Base-by-base conservation (phyloP, 2,888 invertebrate species). In the Eupithecia vulgata region DNA sequence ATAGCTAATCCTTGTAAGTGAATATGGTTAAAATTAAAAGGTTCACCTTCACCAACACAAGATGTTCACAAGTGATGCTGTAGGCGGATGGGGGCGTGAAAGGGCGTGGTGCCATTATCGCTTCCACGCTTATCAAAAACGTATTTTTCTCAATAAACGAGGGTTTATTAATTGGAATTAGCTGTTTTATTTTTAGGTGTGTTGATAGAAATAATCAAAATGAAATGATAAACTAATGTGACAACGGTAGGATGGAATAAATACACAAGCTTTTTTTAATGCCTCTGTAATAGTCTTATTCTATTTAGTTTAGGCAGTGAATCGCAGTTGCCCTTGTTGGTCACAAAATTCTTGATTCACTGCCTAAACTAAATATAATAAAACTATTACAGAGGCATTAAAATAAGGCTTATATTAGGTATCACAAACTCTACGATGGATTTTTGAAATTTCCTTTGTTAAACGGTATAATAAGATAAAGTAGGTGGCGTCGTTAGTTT, bases 81-180 rank as follows among this genome's bases (percentile, higher is more conserved):
- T 81, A 84, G 90, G 88, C 87, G 88, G 82, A 73, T 30, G 79
- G 80, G 87, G 91, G 91, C 91, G 91, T 81, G 79, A 72, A 79
- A 80, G 80, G 91, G 91, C 90, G 91, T 87, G 88, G 84, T 81
- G 78, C 81, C 76, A 81, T 86, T 84, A 81, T 78, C 81, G 79
- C 82, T 81, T 82, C 81, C 84, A 84, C 83, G 87, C 80, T 82
- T 83, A 85, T 87, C 84, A 87, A 87, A 82, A 84, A 82, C 80
- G 79, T 82, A 86, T 88, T 84, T 85, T 84, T 87, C 84, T 81
- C 84, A 77, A 84, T 87, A 82, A 84, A 35, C 79, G 62, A 45
- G 64, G 67, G 61, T 73, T 66, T 68, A 61, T 73, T 72, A 48
- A 74, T 73, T 75, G 72, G 79, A 75, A 71, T 65, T 66, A 65